Evolutionary conservation across 2,797 vertebrate genomes (phyloP).

Genomic region (Mormyrus hasselquistii): DNA sequence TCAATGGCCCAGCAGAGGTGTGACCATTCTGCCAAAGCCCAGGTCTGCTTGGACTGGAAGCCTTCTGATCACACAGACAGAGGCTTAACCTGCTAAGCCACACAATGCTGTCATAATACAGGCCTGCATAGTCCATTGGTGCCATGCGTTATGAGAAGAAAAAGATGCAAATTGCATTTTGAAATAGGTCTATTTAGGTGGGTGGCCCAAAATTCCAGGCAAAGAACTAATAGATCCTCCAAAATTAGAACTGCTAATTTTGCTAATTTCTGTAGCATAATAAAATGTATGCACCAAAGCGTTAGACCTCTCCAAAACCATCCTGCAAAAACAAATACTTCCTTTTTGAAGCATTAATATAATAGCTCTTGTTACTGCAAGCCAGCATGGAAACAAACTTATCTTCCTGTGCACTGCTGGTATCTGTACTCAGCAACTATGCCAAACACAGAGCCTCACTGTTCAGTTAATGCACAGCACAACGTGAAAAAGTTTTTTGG

Average conservation of each 20-base stretch:
- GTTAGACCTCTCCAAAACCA: neutral
- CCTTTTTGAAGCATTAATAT: neutral
- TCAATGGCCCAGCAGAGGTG: neutral
- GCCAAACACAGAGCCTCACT: neutral
- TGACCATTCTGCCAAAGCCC: neutral
- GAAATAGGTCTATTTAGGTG: neutral
- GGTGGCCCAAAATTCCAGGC: neutral
- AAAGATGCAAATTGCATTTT: neutral
- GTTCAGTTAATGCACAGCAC: neutral
- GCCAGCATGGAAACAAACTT: neutral
- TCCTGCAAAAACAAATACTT: neutral
- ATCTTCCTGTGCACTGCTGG: neutral
- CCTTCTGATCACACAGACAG: neutral
- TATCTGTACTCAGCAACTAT: neutral
- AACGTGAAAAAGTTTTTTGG: neutral
- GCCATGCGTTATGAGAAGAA: neutral
- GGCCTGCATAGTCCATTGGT: neutral
- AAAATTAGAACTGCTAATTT: neutral
- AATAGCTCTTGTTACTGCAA: neutral
- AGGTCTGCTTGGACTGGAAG: neutral
- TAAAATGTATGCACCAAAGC: neutral
- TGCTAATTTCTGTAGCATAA: neutral
- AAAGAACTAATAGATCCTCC: neutral
- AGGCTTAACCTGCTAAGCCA: neutral
- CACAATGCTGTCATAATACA: neutral